Conservation (phyloP, 2,888 invertebrate species). For the Epirrhoe tristata region DNA sequence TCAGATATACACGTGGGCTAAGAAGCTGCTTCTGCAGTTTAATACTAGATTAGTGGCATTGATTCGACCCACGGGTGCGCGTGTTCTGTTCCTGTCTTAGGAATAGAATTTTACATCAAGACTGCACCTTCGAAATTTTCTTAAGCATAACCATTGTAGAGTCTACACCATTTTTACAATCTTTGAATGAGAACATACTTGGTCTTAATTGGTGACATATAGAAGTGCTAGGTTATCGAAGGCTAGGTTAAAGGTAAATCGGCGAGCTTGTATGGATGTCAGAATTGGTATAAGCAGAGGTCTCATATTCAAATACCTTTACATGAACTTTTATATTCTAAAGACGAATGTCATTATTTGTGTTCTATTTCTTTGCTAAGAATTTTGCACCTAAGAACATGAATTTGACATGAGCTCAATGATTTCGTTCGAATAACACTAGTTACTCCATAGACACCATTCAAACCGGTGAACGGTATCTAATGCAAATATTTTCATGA, state of each 20-base stretch:
- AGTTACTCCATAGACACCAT: constrained; percentile 18
- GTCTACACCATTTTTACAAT: background rate
- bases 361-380: constrained; percentile 33
- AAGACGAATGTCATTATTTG: constrained; percentile 55
- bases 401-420: constrained; percentile 66
- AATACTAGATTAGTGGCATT: constrained; percentile 72
- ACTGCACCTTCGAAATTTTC: background rate
- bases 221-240: too few relatives aligned
- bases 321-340: constrained; percentile 56
- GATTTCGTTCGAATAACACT: constrained; percentile 26
- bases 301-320: constrained; percentile 15
- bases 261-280: too few relatives aligned
- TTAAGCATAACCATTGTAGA: background rate
- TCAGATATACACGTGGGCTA: constrained; percentile 78
- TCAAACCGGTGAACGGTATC: constrained; percentile 9
- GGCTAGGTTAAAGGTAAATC: too few relatives aligned
- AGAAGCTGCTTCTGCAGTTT: constrained; percentile 70
- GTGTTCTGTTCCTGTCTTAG: constrained; percentile 65
- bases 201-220: too few relatives aligned
- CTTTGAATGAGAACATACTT: too few relatives aligned
- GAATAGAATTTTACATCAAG: constrained; percentile 44
- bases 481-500: constrained; percentile 5
- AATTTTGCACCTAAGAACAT: constrained; percentile 62
- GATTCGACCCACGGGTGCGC: constrained; percentile 78
- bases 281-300: too few relatives aligned